These are phyloP conservation scores for Magallana gigas DNA, from an alignment of 1,140 invertebrate genomes.

Conservation along the genomic window DNA sequence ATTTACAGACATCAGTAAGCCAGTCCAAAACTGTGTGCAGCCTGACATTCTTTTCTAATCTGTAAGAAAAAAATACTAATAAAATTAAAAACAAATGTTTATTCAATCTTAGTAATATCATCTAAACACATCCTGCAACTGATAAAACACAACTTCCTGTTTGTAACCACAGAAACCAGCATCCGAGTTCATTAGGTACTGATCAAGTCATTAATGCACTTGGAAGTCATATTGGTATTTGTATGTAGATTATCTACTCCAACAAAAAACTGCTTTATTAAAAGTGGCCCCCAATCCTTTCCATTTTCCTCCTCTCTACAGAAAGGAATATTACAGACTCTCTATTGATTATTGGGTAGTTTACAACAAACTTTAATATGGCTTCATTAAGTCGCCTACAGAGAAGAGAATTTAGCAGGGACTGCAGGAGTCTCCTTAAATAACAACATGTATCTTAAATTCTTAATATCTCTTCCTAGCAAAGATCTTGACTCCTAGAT, in stretches of 20 bases:
- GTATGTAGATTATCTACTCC: not conserved
- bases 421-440: too few species aligned
- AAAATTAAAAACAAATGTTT: not conserved
- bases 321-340: too few species aligned
- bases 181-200: not conserved
- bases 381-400: too few species aligned
- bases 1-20: slow-evolving; percentile 44
- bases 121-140: not conserved
- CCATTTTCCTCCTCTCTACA: not conserved
- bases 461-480: too few species aligned
- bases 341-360: too few species aligned
- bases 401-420: too few species aligned
- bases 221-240: not conserved
- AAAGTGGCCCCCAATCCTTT: not conserved
- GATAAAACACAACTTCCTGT: not conserved
- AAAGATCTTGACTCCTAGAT: too few species aligned
- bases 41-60: not conserved
- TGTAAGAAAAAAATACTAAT: slow-evolving; percentile 1
- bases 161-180: not conserved
- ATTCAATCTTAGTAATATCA: not conserved
- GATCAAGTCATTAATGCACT: not conserved
- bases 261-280: not conserved
- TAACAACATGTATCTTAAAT: too few species aligned
- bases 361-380: too few species aligned
- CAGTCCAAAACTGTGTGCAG: slow-evolving; percentile 38